Evolutionary conservation across 2,888 invertebrate genomes (phyloP).

Genomic region (Beris morrisii): DNA sequence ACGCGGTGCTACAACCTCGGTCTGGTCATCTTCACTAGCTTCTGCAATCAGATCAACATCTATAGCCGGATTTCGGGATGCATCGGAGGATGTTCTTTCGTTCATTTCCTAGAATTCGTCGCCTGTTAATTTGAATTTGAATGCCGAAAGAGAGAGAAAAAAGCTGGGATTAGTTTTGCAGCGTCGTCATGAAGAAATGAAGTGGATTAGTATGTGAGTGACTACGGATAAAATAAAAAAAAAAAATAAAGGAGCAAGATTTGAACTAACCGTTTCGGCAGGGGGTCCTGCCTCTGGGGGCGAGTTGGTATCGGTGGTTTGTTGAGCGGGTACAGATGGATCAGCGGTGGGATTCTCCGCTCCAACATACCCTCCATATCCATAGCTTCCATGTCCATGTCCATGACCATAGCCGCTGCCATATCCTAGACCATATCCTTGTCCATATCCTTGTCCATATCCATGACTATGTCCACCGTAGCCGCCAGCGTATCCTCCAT

Average conservation of each 20-base stretch:
- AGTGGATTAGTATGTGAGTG: constrained; percentile 4
- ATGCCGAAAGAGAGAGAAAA: constrained; percentile 10
- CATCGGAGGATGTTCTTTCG: constrained; percentile 6
- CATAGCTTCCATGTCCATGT: neutral
- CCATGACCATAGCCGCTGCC: neutral
- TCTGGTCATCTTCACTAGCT: constrained; percentile 16
- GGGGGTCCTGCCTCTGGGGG: neutral
- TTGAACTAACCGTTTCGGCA: neutral
- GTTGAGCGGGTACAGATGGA: neutral
- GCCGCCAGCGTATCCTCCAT: constrained; percentile 29
- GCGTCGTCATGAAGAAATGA: constrained; percentile 1
- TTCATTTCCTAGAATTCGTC: constrained; percentile 31
- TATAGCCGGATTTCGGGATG: constrained; percentile 10
- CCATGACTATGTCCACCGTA: constrained; percentile 7
- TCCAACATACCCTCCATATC: neutral
- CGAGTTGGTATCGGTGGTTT: neutral
- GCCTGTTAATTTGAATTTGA: constrained; percentile 31
- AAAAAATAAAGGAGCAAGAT: neutral
- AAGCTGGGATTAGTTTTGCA: constrained; percentile 19
- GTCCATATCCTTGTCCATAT: neutral
- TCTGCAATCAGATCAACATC: constrained; percentile 26
- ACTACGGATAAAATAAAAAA: neutral
- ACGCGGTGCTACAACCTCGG: neutral
- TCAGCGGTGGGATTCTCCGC: neutral
- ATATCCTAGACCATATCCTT: neutral